phyloP scores from a whole-genome alignment of 2,797 vertebrate genomes.

The Florisuga fusca region DNA sequence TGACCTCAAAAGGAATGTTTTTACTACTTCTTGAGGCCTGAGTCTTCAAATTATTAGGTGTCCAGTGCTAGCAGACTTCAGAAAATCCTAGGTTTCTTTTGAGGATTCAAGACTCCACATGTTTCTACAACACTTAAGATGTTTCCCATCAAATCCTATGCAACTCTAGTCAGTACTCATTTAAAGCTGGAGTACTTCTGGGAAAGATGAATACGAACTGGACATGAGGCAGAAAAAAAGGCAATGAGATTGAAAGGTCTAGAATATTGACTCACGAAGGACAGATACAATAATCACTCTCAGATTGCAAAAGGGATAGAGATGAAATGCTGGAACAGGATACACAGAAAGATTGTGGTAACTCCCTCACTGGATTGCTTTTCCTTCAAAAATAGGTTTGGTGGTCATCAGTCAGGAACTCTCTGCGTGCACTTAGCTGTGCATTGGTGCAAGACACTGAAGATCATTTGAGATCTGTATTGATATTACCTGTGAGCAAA shows the following conservation, averaged over 20 bases:
- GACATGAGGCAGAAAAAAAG: not conserved
- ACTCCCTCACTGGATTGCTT: not conserved
- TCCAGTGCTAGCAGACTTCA: not conserved
- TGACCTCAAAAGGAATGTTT: conserved; percentile 9
- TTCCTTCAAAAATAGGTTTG: not conserved
- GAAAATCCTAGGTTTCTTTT: not conserved
- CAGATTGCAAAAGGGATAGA: not conserved
- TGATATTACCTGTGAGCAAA: not conserved
- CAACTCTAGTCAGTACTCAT: not conserved
- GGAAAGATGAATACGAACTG: not conserved
- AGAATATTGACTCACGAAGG: not conserved
- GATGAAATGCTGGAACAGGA: not conserved
- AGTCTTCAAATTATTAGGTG: not conserved
- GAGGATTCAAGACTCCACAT: not conserved
- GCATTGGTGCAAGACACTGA: not conserved
- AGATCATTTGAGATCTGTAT: not conserved
- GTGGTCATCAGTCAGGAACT: not conserved
- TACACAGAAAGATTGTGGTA: not conserved
- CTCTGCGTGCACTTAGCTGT: not conserved
- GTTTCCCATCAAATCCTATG: not conserved
- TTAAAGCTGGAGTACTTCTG: not conserved
- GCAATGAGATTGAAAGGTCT: not conserved
- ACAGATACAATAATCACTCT: not conserved
- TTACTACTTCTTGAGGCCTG: not conserved
- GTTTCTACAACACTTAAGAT: not conserved